A percentile compares a stretch with the other conserved stretches of the same genome.
Conservation (phyloP, 2,113 vertebrate genomes). For the Dromiciops gliroides region DNA sequence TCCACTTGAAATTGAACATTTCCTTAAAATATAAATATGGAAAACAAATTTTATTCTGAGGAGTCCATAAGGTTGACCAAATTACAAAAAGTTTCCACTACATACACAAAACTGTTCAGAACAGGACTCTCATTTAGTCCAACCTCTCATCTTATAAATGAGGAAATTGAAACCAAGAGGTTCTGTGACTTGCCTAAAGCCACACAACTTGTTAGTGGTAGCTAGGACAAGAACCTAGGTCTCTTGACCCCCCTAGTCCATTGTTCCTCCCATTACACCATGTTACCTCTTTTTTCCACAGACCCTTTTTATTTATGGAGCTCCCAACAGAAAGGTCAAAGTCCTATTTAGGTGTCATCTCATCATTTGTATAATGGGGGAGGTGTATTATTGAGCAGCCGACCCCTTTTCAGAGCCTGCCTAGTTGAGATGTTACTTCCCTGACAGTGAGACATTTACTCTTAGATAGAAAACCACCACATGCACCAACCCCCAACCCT, state of each 20-base stretch:
- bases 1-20: neutral
- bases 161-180: neutral
- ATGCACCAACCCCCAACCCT: slow-evolving; percentile 62
- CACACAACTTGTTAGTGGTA: neutral
- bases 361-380: slow-evolving; percentile 28
- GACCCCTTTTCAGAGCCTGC: slow-evolving; percentile 71
- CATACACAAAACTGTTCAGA: neutral
- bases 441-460: slow-evolving; percentile 87
- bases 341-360: slow-evolving; percentile 68
- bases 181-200: neutral
- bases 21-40: neutral
- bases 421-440: slow-evolving; percentile 90
- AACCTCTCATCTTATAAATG: neutral
- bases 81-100: neutral
- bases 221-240: neutral
- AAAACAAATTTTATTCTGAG: neutral
- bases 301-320: fast-evolving
- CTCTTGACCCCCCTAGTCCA: neutral
- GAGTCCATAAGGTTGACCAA: neutral
- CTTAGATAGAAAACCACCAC: slow-evolving; percentile 63
- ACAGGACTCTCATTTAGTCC: neutral
- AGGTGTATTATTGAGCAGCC: neutral
- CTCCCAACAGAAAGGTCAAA: neutral
- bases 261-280: fast-evolving
- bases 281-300: neutral